phyloP scores from a whole-genome alignment of 2,113 vertebrate genomes.

The Pteruthius melanotis region DNA sequence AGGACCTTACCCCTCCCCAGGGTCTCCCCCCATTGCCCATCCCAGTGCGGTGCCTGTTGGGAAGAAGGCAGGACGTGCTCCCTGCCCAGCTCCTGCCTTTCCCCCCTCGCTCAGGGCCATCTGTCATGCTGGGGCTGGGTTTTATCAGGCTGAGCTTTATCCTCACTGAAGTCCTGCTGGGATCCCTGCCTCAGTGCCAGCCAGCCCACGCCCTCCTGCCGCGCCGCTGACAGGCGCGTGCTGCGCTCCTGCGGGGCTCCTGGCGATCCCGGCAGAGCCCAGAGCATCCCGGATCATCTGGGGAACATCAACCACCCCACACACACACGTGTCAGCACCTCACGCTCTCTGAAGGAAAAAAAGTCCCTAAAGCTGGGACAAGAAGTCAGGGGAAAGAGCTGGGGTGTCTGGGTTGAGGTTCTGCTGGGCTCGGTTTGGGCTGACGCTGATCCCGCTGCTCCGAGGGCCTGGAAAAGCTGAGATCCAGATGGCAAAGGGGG shows the following conservation, averaged over 20 bases:
- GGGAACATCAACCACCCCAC: not conserved
- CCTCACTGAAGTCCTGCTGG: accelerated
- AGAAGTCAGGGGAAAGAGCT: not conserved
- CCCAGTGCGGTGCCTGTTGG: accelerated
- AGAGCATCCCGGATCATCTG: not conserved
- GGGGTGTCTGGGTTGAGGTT: not conserved
- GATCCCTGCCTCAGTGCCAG: not conserved
- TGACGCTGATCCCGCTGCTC: not conserved
- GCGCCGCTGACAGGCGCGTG: accelerated
- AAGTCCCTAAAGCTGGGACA: accelerated
- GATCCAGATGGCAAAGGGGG: not conserved
- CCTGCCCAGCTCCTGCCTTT: not conserved
- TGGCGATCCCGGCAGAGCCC: accelerated
- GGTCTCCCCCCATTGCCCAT: not conserved
- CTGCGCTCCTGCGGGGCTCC: not conserved
- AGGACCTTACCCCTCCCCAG: not conserved
- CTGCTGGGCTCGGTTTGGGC: not conserved
- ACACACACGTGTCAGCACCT: accelerated
- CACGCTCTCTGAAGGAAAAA: accelerated
- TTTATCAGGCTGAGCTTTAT: not conserved
- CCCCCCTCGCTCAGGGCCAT: not conserved
- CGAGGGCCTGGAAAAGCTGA: not conserved
- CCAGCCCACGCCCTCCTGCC: not conserved
- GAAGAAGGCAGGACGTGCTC: not conserved
- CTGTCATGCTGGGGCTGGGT: not conserved